phyloP scores from a whole-genome alignment of 2,888 invertebrate genomes.

The Acleris sparsana region DNA sequence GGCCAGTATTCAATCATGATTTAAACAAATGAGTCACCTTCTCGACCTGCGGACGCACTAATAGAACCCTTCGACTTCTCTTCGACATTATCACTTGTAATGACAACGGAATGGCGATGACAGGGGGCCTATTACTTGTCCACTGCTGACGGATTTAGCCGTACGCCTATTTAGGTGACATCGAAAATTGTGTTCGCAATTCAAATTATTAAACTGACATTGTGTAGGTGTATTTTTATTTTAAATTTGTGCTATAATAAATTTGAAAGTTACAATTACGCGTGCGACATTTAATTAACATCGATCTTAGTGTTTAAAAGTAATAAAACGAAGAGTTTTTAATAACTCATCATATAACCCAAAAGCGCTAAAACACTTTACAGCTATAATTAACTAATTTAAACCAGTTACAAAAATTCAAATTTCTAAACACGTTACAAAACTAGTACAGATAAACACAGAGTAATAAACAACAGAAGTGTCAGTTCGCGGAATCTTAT shows the following conservation, averaged over 20 bases:
- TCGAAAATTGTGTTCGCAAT: slow-evolving; percentile 57
- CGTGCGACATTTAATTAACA: slow-evolving; percentile 15
- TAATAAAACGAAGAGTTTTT: slow-evolving; percentile 21
- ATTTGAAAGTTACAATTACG: slow-evolving; percentile 5
- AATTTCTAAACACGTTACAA: slow-evolving; percentile 52
- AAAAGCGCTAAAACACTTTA: slow-evolving; percentile 34
- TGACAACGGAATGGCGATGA: slow-evolving; percentile 62
- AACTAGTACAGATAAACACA: slow-evolving; percentile 72
- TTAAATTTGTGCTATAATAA: neutral
- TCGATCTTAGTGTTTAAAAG: neutral
- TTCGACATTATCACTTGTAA: slow-evolving; percentile 57
- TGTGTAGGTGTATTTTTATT: slow-evolving; percentile 6
- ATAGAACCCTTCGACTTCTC: slow-evolving; percentile 55
- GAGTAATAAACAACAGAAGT: slow-evolving; percentile 78
- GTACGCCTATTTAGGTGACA: slow-evolving; percentile 67
- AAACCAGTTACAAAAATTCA: slow-evolving; percentile 45
- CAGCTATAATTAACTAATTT: slow-evolving; percentile 19
- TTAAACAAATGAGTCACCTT: slow-evolving; percentile 32
- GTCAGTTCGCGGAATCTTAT: slow-evolving; percentile 73
- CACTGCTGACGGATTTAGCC: slow-evolving; percentile 66
- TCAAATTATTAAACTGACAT: slow-evolving; percentile 43
- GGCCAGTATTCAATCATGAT: slow-evolving; percentile 29
- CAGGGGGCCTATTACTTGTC: slow-evolving; percentile 50
- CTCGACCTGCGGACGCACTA: slow-evolving; percentile 49
- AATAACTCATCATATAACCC: slow-evolving; percentile 32